These are phyloP conservation scores for Climacteris rufus DNA, from an alignment of 2,113 vertebrate genomes.

Conservation along the genomic window DNA sequence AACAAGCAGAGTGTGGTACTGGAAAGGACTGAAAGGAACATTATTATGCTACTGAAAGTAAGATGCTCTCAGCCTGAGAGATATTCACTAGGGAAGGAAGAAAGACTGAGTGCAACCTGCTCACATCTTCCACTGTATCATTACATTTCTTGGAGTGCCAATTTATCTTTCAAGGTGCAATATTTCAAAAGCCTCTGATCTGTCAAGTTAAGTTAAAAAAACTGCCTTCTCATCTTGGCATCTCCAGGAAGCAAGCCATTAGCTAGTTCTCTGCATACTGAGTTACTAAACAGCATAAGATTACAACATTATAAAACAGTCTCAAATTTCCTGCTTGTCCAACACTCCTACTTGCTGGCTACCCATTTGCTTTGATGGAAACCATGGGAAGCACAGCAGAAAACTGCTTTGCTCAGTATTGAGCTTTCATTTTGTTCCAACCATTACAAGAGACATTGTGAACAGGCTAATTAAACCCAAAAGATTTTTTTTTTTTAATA, in stretches of 20 bases:
- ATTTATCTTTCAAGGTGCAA: background rate
- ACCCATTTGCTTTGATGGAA: background rate
- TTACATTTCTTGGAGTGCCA: background rate
- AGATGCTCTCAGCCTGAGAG: background rate
- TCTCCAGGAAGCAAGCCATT: background rate
- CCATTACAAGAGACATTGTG: background rate
- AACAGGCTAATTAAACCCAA: background rate
- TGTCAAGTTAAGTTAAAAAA: background rate
- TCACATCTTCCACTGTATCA: background rate
- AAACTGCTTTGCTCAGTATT: background rate
- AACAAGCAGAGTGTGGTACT: background rate
- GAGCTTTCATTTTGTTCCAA: background rate
- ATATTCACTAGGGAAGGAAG: background rate
- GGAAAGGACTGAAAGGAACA: background rate
- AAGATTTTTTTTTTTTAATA: background rate
- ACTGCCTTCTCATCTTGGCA: background rate
- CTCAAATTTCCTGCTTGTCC: background rate
- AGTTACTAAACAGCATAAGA: conserved; percentile 5
- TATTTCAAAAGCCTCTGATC: conserved; percentile 5
- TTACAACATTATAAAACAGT: background rate
- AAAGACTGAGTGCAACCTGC: background rate
- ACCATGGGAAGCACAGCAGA: background rate
- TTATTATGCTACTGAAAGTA: background rate
- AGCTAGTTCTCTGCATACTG: background rate
- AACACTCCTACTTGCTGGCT: background rate